Percentiles rank a stretch among this genome's conserved stretches.
Conservation (phyloP, 1,140 invertebrate genomes). For the Goniozus legneri region DNA sequence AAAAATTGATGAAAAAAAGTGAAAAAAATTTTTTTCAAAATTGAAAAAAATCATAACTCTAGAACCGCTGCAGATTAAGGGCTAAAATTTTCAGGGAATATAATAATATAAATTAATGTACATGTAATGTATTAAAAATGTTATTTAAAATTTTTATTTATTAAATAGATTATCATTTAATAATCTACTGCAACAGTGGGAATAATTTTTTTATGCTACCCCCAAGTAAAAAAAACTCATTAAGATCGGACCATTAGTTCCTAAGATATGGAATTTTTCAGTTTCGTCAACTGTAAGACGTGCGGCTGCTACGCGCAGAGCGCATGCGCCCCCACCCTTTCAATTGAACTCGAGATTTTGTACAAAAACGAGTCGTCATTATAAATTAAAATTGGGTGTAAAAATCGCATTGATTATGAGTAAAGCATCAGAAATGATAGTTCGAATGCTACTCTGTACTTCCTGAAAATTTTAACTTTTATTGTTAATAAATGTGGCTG, state of each 20-base stretch:
- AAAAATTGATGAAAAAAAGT: too few relatives aligned
- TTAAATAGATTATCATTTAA: not conserved
- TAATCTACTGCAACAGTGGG: too few relatives aligned
- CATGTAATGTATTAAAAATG: not conserved
- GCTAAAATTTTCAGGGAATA: too few relatives aligned
- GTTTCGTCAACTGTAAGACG: not conserved
- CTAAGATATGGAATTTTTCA: not conserved
- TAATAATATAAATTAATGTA: too few relatives aligned
- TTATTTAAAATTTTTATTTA: not conserved
- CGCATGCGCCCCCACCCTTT: not conserved
- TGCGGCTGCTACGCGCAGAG: not conserved
- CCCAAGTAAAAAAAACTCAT: not conserved
- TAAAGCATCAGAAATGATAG: not conserved
- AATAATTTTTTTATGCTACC: not conserved
- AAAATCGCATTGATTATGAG: not conserved
- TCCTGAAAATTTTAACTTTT: not conserved
- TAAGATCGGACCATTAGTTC: not conserved
- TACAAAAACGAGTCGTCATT: not conserved
- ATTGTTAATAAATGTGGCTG: not conserved
- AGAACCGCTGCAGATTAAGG: too few relatives aligned
- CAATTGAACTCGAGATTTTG: not conserved
- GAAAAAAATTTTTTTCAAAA: too few relatives aligned
- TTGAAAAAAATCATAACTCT: too few relatives aligned
- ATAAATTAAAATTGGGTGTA: not conserved
- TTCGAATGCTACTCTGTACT: not conserved